Base-by-base conservation (phyloP, 2,797 vertebrate genomes). In the Pterois miles region DNA sequence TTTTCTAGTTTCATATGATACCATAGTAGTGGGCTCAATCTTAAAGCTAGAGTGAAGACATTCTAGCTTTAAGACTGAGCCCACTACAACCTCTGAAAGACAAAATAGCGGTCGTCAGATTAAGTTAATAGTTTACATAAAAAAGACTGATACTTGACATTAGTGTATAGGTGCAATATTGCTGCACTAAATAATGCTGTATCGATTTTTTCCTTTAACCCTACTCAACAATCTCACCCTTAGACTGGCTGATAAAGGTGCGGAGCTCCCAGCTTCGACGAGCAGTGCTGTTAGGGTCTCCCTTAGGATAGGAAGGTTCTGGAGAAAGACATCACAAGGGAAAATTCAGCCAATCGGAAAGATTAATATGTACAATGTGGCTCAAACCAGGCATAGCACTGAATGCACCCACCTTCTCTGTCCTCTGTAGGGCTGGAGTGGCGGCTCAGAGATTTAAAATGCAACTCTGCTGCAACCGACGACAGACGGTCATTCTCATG, bases 401-500 rank as follows among this genome's bases (percentile, higher is more conserved):
- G 10, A 72, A 13, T 46, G 59, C 34, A 53, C 90, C 54, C 76
- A 99, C 98, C 98, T 78, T 99, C 98, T 85, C 96, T 89, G 75
- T 99, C 98, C 85, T 99, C 98, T 0, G 98, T 99, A 74, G 98
- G 98, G 85, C 98, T 99, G 52, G 98, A 99, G 92, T 99, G 98
- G 34, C 98, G 98, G 80, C 98, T 99, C 80, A 99, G 95, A 38
- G 98, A 99, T 92, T 96, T 96, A 88, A 99, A 99, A 90, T 98
- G 96, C 86, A 99, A 84, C 69, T 98, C 98, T 5, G 97, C 97
- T 48, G 97, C 97, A 77, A 99, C 95, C 18, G 98, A 98, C 1
- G 97, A 96, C 87, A 99, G 93, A 10, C 98, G 96, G 91, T 99
- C 98, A 25, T 99, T 99, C 91, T 99, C 98, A 18, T 97, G 98